Evolutionary conservation across 1,140 invertebrate genomes (phyloP).

Genomic region (Platorchestia sp.): DNA sequence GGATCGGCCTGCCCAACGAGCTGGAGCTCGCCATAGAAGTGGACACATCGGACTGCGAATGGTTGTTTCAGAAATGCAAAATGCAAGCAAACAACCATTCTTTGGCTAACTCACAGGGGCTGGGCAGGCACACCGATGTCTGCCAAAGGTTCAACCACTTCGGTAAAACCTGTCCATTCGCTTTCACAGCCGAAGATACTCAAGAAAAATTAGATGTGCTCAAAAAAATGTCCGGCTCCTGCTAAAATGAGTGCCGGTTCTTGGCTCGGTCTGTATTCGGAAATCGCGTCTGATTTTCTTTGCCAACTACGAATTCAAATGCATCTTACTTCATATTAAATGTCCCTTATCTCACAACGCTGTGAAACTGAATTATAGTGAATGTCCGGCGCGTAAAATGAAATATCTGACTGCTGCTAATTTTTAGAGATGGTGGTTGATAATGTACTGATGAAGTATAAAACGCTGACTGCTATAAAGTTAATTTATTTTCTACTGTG

Average conservation of each 20-base stretch:
- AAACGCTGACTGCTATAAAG: too few relatives aligned
- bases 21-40: conserved; percentile 38
- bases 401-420: neutral
- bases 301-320: neutral
- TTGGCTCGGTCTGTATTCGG: neutral
- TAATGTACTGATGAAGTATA: neutral
- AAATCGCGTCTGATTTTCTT: neutral
- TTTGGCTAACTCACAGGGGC: neutral
- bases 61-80: neutral
- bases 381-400: neutral
- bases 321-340: too few relatives aligned
- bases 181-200: neutral
- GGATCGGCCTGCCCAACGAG: neutral
- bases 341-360: neutral
- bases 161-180: neutral
- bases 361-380: neutral
- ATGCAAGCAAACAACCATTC: conserved; percentile 9
- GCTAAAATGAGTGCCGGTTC: neutral
- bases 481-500: too few relatives aligned
- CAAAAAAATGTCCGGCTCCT: neutral
- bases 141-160: conserved; percentile 28
- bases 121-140: neutral
- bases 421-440: neutral
- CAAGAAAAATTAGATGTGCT: neutral
- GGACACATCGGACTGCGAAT: neutral